phyloP scores from a whole-genome alignment of 1,140 invertebrate species.

The Sycophaga agraensis region DNA sequence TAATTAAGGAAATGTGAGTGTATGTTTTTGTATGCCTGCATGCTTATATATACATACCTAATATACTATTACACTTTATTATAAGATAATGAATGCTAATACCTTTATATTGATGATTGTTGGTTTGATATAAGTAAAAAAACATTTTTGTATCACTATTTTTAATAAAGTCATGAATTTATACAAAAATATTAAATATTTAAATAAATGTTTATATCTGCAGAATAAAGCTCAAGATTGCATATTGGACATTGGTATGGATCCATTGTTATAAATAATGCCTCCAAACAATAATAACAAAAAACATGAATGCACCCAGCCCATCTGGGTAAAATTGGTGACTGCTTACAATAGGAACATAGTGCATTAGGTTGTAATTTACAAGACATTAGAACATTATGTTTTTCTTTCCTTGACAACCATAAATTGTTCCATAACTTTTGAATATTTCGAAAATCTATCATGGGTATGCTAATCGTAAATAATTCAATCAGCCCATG shows the following conservation, averaged over 20 bases:
- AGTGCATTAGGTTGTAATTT: constrained; percentile 37
- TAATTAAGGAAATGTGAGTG: constrained; percentile 22
- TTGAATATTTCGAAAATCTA: constrained; percentile 49
- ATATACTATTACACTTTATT: constrained; percentile 24
- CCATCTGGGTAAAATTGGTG: constrained; percentile 47
- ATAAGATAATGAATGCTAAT: constrained; percentile 28
- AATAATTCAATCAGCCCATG: constrained; percentile 52
- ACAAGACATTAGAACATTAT: constrained; percentile 4
- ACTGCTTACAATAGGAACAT: constrained; percentile 48
- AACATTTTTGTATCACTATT: constrained; percentile 32
- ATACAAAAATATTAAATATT: constrained; percentile 28
- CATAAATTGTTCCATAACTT: constrained; percentile 38
- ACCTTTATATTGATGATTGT: constrained; percentile 28
- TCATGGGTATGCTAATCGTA: constrained; percentile 46
- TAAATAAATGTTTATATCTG: constrained; percentile 37
- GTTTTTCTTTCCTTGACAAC: constrained; percentile 7
- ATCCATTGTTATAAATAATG: constrained; percentile 44
- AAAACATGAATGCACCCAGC: constrained; percentile 52
- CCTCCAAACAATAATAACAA: constrained; percentile 54
- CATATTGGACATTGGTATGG: constrained; percentile 44
- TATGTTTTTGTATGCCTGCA: constrained; percentile 28
- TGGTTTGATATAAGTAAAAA: constrained; percentile 28
- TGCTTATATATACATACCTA: constrained; percentile 24
- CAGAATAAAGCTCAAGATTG: constrained; percentile 33
- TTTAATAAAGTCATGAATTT: constrained; percentile 32